phyloP scores from a whole-genome alignment of 2,888 invertebrate species.

The Odontomyia ornata region DNA sequence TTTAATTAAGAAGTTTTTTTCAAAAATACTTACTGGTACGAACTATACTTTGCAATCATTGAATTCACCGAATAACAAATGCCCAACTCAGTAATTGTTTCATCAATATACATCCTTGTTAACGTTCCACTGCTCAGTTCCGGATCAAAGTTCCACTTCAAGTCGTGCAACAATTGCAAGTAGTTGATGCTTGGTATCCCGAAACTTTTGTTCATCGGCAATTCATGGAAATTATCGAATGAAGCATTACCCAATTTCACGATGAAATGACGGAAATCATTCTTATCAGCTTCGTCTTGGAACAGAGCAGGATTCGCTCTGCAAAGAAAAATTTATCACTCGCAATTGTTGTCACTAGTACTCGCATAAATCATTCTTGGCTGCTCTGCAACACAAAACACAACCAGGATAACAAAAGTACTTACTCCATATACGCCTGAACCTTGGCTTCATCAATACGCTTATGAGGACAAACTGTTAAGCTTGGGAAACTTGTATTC shows the following conservation, averaged over 20 bases:
- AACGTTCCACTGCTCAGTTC: conserved; percentile 69
- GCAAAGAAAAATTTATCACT: conserved; percentile 5
- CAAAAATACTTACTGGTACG: conserved; percentile 58
- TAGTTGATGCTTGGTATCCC: conserved; percentile 68
- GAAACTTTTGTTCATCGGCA: conserved; percentile 67
- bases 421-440: conserved; percentile 67
- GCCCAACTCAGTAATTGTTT: conserved; percentile 75
- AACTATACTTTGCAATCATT: conserved; percentile 67
- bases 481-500: conserved; percentile 76
- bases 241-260: conserved; percentile 68
- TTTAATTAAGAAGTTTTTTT: too few species aligned
- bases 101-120: conserved; percentile 66
- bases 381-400: conserved; percentile 20
- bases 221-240: conserved; percentile 69
- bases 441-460: conserved; percentile 69
- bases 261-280: conserved; percentile 68
- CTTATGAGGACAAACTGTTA: conserved; percentile 72
- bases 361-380: neutral
- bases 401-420: conserved; percentile 46
- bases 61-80: conserved; percentile 76
- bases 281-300: conserved; percentile 65
- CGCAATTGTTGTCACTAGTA: neutral
- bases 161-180: conserved; percentile 66
- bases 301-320: conserved; percentile 55
- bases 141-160: conserved; percentile 67